Percentiles rank a stretch among this genome's conserved stretches.
Evolutionary conservation across 2,888 invertebrate genomes (phyloP).

Genomic region (Andrena bucephala): DNA sequence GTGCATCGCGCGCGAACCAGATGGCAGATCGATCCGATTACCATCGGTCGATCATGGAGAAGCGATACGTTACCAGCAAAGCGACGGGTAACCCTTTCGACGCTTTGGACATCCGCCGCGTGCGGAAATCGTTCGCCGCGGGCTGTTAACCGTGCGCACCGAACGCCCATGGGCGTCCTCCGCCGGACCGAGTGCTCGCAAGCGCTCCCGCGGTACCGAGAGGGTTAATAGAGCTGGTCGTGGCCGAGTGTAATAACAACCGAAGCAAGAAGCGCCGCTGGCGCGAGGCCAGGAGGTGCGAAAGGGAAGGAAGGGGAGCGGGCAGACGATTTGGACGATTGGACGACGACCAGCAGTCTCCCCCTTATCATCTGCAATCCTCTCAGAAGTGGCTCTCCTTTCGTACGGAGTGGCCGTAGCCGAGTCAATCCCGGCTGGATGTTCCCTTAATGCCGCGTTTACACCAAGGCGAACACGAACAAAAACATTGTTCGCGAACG

Average conservation of each 20-base stretch:
- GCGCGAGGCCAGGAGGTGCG: constrained; percentile 4
- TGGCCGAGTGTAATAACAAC: background rate
- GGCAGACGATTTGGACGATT: constrained; percentile 3
- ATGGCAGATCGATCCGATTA: background rate
- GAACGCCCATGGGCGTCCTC: no score
- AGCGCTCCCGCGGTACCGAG: no score
- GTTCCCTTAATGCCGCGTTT: background rate
- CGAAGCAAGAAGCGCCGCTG: constrained; percentile 3
- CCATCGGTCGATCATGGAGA: background rate
- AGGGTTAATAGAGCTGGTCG: no score
- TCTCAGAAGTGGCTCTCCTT: background rate
- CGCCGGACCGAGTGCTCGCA: no score
- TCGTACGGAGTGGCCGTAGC: background rate
- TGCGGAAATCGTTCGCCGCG: background rate
- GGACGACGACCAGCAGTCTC: background rate
- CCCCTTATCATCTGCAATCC: constrained; percentile 4
- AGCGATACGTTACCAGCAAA: background rate
- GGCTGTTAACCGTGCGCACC: no score
- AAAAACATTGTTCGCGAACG: no score
- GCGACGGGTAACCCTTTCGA: no score
- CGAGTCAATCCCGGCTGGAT: background rate
- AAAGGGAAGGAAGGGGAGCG: background rate
- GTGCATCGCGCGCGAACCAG: background rate
- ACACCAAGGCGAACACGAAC: no score
- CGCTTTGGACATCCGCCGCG: no score